These are phyloP conservation scores for Hippocampus guttulatus DNA, from an alignment of 2,113 vertebrate genomes.

Conservation along the genomic window DNA sequence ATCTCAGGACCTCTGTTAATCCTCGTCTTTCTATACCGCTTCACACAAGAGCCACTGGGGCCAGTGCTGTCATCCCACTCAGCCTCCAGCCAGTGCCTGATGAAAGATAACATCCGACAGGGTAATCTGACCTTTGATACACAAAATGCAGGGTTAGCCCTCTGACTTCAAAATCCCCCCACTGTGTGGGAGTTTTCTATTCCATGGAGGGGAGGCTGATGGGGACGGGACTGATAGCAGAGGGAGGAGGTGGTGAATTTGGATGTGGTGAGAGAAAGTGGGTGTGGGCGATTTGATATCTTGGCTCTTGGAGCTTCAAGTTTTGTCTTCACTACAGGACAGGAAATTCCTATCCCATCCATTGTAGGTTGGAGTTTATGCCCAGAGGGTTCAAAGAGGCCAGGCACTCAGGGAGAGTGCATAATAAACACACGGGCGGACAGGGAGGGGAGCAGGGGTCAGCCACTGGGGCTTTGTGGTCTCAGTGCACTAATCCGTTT, in stretches of 20 bases:
- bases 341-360: slow-evolving; percentile 61
- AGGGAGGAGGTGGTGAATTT: slow-evolving; percentile 26
- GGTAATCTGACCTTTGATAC: slow-evolving; percentile 74
- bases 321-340: slow-evolving; percentile 36
- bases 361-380: slow-evolving; percentile 46
- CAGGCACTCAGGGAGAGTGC: slow-evolving; percentile 32
- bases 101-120: slow-evolving; percentile 72
- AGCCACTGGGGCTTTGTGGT: slow-evolving; percentile 27
- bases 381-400: slow-evolving; percentile 42
- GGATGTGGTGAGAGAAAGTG: not conserved
- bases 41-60: slow-evolving; percentile 54
- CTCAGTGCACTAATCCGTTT: slow-evolving; percentile 35
- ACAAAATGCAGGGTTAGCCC: slow-evolving; percentile 53
- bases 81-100: slow-evolving; percentile 42
- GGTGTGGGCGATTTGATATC: slow-evolving; percentile 23
- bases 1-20: slow-evolving; percentile 64
- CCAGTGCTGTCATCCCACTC: slow-evolving; percentile 53
- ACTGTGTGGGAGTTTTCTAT: slow-evolving; percentile 34
- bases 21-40: slow-evolving; percentile 58
- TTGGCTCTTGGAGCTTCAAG: slow-evolving; percentile 14
- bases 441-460: slow-evolving; percentile 38
- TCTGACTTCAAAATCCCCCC: slow-evolving; percentile 44
- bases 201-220: slow-evolving; percentile 18
- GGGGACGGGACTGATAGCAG: slow-evolving; percentile 17
- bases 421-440: slow-evolving; percentile 30